These are phyloP conservation scores for Taeniopygia guttata DNA, from an alignment of 2,797 vertebrate genomes.

Conservation along the genomic window DNA sequence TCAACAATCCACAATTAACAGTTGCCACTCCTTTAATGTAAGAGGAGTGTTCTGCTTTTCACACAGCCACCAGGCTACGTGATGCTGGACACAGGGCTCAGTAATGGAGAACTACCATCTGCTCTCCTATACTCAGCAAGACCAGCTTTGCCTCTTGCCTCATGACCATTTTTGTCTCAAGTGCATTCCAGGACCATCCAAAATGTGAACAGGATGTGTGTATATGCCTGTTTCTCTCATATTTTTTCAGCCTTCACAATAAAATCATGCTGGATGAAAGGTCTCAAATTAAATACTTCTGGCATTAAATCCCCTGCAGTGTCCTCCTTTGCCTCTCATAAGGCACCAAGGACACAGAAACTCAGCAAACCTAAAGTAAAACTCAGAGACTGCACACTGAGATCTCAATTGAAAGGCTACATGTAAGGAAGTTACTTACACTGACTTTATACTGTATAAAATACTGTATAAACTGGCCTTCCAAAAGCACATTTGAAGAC, in stretches of 20 bases:
- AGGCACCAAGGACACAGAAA: neutral
- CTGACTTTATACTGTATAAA: neutral
- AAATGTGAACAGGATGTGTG: neutral
- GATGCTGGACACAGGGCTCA: neutral
- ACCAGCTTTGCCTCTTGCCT: neutral
- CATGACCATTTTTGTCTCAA: neutral
- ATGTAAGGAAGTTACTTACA: neutral
- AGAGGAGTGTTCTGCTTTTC: neutral
- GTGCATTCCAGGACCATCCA: neutral
- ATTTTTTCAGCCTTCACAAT: neutral
- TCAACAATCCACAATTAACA: neutral
- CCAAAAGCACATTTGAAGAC: neutral
- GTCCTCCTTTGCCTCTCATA: neutral
- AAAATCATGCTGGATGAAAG: neutral
- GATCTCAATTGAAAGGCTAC: rapidly evolving
- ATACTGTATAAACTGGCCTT: neutral
- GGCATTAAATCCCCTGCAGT: neutral
- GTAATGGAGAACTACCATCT: rapidly evolving
- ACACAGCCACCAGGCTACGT: neutral
- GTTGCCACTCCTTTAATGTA: neutral
- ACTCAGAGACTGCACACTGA: neutral
- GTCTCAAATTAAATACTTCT: neutral
- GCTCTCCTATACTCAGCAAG: neutral
- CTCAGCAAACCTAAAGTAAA: neutral
- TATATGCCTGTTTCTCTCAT: neutral